Conservation (phyloP, 92 coral and sea anemone species). For the Zoanthus sociatus region DNA sequence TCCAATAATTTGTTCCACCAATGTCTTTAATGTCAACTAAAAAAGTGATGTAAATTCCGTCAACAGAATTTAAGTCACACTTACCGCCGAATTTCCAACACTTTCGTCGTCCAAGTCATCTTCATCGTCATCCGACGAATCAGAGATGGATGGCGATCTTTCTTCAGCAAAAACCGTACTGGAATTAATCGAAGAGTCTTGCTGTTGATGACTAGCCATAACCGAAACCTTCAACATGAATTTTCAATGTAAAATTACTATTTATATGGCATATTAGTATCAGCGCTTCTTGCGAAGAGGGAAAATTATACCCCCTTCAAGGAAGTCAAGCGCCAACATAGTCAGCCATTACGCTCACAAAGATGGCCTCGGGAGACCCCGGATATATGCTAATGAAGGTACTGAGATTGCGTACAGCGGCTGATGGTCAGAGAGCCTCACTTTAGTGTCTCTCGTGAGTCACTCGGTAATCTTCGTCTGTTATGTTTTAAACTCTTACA, state of each 20-base stretch:
- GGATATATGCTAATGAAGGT: constrained; percentile 88
- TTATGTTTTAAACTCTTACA: not conserved
- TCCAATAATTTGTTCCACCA: constrained; percentile 21
- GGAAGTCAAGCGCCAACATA: constrained; percentile 73
- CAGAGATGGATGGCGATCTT: constrained; percentile 97
- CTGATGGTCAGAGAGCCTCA: constrained; percentile 26
- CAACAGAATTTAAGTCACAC: constrained; percentile 29
- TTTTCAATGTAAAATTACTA: constrained; percentile 23
- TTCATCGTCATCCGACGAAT: constrained; percentile 97
- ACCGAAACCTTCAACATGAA: constrained; percentile 56
- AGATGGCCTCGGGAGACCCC: constrained; percentile 95
- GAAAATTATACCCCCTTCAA: constrained; percentile 71
- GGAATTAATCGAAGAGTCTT: constrained; percentile 77
- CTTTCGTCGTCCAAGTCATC: constrained; percentile 93
- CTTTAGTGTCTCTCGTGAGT: constrained; percentile 33
- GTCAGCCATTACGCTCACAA: constrained; percentile 88
- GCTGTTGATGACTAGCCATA: constrained; percentile 87
- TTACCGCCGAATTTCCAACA: constrained; percentile 92
- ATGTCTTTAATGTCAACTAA: not conserved
- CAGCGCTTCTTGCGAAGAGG: constrained; percentile 64
- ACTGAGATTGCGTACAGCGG: constrained; percentile 80
- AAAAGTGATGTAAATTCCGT: constrained; percentile 18
- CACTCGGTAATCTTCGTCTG: constrained; percentile 33
- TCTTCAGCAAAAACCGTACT: constrained; percentile 90
- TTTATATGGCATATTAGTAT: constrained; percentile 70